Evolutionary conservation across 1,140 invertebrate genomes (phyloP), one percentile per base, ranked within the genome.

Genomic region (Drosophila mauritiana): DNA sequence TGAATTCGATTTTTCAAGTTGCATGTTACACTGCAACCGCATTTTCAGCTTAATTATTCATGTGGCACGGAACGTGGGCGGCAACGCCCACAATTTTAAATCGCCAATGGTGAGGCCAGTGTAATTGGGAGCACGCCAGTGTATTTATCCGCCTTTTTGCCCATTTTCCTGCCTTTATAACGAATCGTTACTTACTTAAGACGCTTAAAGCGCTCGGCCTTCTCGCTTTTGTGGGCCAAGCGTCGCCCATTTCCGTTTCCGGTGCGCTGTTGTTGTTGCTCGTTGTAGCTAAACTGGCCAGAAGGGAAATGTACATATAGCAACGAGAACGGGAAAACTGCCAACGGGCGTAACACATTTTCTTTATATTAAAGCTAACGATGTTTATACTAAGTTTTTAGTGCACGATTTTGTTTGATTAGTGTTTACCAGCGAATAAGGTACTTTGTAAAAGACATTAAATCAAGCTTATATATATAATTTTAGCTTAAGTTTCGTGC

Each of bases 181-280:
- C 56, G 55, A 64, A 61, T 46, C 49, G 61, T 42, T 65, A 67
- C 48, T 69, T 67, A 65, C 65, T 69, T 69, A 53, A 63, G 54
- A 15, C 52, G 49, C 49, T 42, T 52, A 31, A 13, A 51, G 25
- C 51, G 52, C 51, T 57, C 52, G 62, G 31, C 40, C 62, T 15
- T 39, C 61, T 25, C 27, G 55, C 13, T 63, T 64, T 64, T 65
- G 64, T 68, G 64, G 64, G 64, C 61, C 59, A 46, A 64, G 62
- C 62, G 55, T 64, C 64, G 64, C 69, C 58, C 69, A 54, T 73
- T 73, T 73, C 70, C 70, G 70, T 42, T 73, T 73, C 69, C 70
- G 64, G 59, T 37, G 43, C 42, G 52, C 69, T 68, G 49, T 61
- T 65, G 52, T 78, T 74, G 51, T 62, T 67, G 57, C 34, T 22